phyloP scores from a whole-genome alignment of 2,888 invertebrate species.

The Miltochrista miniata region DNA sequence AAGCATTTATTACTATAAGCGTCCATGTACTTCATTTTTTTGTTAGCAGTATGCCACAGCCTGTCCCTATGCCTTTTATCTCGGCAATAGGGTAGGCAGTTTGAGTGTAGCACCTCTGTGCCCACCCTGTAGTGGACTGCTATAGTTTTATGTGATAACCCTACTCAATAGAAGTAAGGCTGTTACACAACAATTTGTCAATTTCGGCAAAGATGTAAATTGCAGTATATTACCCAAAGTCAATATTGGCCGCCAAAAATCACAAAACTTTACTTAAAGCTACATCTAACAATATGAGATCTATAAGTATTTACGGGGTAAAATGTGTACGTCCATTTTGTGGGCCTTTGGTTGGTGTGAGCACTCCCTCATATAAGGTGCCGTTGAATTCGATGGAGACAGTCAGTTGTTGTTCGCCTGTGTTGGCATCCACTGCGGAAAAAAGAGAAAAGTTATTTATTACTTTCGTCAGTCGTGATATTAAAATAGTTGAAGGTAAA shows the following conservation, averaged over 20 bases:
- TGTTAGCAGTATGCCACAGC: no score
- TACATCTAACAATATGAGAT: slow-evolving; percentile 2
- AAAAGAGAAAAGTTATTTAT: slow-evolving; percentile 15
- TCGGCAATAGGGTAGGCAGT: no score
- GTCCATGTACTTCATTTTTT: no score
- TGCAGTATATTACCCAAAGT: neutral
- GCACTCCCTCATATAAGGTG: slow-evolving; percentile 96
- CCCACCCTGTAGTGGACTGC: no score
- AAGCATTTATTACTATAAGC: no score
- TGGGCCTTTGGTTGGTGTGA: slow-evolving; percentile 85
- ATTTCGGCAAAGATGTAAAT: no score
- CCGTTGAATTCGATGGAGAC: slow-evolving; percentile 99
- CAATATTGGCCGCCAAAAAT: slow-evolving; percentile 22
- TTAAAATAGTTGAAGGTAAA: neutral
- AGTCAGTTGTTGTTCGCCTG: slow-evolving; percentile 94
- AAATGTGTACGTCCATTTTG: slow-evolving; percentile 73
- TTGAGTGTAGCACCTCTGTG: no score
- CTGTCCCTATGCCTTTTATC: no score
- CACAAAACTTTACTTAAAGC: slow-evolving; percentile 15
- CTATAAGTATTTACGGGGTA: slow-evolving; percentile 66
- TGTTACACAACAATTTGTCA: no score
- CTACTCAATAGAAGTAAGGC: no score
- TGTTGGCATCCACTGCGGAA: slow-evolving; percentile 89
- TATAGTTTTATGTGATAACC: no score
- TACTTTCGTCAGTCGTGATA: neutral